phyloP scores from a whole-genome alignment of 2,888 invertebrate genomes.

The Petrophora chlorosata region DNA sequence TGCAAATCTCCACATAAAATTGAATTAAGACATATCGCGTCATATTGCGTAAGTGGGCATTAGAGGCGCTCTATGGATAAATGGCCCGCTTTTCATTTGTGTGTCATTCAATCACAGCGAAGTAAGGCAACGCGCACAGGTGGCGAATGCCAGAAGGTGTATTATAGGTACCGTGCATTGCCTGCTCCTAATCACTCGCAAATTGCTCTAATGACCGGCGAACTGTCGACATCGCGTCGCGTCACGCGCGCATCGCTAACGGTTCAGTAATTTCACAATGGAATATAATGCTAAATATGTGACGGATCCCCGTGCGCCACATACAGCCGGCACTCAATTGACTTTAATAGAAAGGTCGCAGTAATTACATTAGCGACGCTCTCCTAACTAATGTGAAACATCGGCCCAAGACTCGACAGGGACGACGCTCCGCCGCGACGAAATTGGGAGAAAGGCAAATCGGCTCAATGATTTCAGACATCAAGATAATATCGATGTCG shows the following conservation, averaged over 20 bases:
- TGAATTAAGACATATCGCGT: slow-evolving; percentile 39
- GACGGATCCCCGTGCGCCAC: slow-evolving; percentile 24
- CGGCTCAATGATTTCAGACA: slow-evolving; percentile 25
- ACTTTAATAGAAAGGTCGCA: slow-evolving; percentile 74
- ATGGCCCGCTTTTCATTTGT: slow-evolving; percentile 18
- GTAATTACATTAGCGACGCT: slow-evolving; percentile 68
- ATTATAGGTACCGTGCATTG: too few relatives aligned
- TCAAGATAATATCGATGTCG: slow-evolving; percentile 31
- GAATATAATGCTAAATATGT: slow-evolving; percentile 32
- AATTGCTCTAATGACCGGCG: slow-evolving; percentile 53
- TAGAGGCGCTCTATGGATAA: slow-evolving; percentile 2
- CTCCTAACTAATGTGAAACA: slow-evolving; percentile 54
- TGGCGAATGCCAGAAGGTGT: slow-evolving; percentile 46
- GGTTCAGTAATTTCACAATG: slow-evolving; percentile 51
- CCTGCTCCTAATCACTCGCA: slow-evolving; percentile 54
- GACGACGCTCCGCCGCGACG: slow-evolving; percentile 25
- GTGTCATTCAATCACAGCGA: slow-evolving; percentile 37
- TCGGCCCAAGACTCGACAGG: slow-evolving; percentile 37
- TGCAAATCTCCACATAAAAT: slow-evolving; percentile 49
- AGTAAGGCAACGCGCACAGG: slow-evolving; percentile 37
- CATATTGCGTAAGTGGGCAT: slow-evolving; percentile 30
- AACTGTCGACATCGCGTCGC: slow-evolving; percentile 45
- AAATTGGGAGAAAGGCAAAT: slow-evolving; percentile 41
- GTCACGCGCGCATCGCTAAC: slow-evolving; percentile 50
- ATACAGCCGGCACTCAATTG: slow-evolving; percentile 52